These are phyloP conservation scores for Acanthosepion lycidas DNA, from an alignment of 2,888 invertebrate species.

Conservation along the genomic window DNA sequence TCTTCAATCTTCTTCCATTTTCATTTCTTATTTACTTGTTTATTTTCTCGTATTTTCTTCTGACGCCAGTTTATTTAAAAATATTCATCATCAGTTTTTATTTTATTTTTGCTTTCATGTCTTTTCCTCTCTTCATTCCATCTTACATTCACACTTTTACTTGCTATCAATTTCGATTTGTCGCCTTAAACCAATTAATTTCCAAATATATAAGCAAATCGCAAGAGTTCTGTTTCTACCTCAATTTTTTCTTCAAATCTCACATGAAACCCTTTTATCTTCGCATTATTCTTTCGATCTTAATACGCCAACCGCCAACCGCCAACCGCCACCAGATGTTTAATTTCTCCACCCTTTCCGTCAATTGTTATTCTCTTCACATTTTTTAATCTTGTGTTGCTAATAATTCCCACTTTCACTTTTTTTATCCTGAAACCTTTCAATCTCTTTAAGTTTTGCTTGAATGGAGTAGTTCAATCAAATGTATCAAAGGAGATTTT, in stretches of 20 bases:
- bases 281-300: neutral
- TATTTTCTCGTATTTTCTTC: too few relatives aligned
- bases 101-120: neutral
- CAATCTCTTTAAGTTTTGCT: neutral
- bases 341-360: neutral
- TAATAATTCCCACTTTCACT: too few relatives aligned
- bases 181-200: neutral
- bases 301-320: neutral
- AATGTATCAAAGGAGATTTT: neutral
- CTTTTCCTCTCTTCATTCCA: neutral
- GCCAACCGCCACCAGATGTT: neutral
- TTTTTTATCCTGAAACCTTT: neutral
- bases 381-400: neutral
- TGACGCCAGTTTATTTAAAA: too few relatives aligned
- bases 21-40: too few relatives aligned
- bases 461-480: neutral
- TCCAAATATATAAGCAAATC: constrained; percentile 1
- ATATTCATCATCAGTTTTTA: too few relatives aligned
- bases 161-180: neutral
- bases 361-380: neutral
- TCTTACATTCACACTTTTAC: neutral
- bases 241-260: neutral
- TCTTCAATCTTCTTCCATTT: too few relatives aligned
- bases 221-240: neutral
- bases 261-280: neutral